Conservation (phyloP, 1,140 invertebrate species). For the Lamellibrachia luymesi region DNA sequence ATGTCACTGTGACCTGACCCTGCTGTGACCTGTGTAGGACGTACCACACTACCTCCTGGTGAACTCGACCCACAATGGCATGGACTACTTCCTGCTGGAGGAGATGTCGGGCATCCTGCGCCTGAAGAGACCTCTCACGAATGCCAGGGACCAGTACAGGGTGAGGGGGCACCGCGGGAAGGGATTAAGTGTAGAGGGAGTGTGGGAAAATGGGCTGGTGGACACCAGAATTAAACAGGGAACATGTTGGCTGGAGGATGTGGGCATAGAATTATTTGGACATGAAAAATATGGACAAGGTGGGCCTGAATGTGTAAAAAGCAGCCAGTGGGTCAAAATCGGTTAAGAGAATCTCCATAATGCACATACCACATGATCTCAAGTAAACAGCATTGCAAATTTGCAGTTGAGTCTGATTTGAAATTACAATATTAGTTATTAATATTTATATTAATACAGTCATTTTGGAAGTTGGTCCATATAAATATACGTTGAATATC, state of each 20-base stretch:
- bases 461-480: background rate
- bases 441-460: background rate
- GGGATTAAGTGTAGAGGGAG: background rate
- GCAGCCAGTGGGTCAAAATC: no score
- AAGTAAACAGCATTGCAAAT: background rate
- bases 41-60: background rate
- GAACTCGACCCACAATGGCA: background rate
- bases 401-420: no score
- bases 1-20: background rate
- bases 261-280: no score
- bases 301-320: no score
- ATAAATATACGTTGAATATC: background rate
- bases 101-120: conserved; percentile 8
- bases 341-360: no score
- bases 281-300: no score
- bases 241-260: no score
- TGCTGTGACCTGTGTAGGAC: background rate
- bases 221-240: no score
- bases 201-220: no score
- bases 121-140: conserved; percentile 12
- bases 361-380: background rate
- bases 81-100: conserved; percentile 23
- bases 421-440: no score
- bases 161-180: background rate
- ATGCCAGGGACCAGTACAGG: background rate